Conservation (phyloP, 2,113 vertebrate genomes). For the Hippocampus zosterae region DNA sequence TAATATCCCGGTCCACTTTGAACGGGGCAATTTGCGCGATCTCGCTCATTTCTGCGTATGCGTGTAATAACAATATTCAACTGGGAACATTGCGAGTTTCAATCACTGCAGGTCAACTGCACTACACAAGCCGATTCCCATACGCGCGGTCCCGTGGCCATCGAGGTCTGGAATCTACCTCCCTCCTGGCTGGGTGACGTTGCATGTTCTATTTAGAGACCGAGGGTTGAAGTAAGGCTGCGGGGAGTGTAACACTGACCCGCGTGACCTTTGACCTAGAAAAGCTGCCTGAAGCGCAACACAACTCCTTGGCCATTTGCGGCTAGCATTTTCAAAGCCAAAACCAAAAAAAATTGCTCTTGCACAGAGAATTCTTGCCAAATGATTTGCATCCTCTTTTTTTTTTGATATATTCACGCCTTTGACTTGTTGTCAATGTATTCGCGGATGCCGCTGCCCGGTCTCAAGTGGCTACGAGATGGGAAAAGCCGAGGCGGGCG, state of each 20-base stretch:
- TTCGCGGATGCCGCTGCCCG: conserved; percentile 45
- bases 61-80: conserved; percentile 61
- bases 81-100: conserved; percentile 61
- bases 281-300: conserved; percentile 68
- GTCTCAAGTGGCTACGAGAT: conserved; percentile 53
- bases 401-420: conserved; percentile 53
- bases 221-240: conserved; percentile 71
- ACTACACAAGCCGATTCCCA: conserved; percentile 57
- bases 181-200: conserved; percentile 66
- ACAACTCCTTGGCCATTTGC: conserved; percentile 62
- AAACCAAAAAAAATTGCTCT: conserved; percentile 26
- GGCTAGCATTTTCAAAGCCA: conserved; percentile 56
- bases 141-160: conserved; percentile 64
- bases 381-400: conserved; percentile 64
- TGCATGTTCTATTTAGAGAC: conserved; percentile 73
- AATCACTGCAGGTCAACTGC: conserved; percentile 62
- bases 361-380: conserved; percentile 47
- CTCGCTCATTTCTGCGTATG: conserved; percentile 63
- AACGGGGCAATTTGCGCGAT: conserved; percentile 45
- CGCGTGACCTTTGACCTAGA: conserved; percentile 70
- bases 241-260: conserved; percentile 76
- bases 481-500: conserved; percentile 41
- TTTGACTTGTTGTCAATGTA: conserved; percentile 67
- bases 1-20: conserved; percentile 46
- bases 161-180: conserved; percentile 64